Evolutionary conservation across 2,113 vertebrate genomes (phyloP).

Genomic region (Sinocyclocheilus maitianheensis): DNA sequence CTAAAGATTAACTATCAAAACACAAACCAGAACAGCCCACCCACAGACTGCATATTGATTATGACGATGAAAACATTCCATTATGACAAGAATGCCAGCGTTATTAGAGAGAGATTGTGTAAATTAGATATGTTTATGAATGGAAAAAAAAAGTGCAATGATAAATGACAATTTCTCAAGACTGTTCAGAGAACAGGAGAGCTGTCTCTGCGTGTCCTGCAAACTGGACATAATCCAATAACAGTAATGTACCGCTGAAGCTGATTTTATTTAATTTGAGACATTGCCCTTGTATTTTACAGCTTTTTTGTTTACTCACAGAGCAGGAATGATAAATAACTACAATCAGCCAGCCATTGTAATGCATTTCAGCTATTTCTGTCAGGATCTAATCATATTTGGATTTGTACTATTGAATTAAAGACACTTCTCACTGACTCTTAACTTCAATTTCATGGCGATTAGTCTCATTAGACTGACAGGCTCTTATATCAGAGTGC

Average conservation of each 20-base stretch:
- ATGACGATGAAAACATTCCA: background rate
- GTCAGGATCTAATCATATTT: constrained; percentile 40
- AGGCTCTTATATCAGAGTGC: constrained; percentile 36
- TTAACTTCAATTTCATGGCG: constrained; percentile 42
- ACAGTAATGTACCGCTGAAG: constrained; percentile 18
- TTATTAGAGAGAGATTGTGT: background rate
- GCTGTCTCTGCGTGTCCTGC: constrained; percentile 7
- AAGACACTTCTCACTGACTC: constrained; percentile 40
- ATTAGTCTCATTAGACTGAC: constrained; percentile 52
- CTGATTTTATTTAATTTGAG: constrained; percentile 34
- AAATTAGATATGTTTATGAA: background rate
- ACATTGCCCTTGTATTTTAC: constrained; percentile 21
- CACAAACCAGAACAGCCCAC: background rate
- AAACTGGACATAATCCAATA: constrained; percentile 32
- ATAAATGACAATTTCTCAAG: background rate
- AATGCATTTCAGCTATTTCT: constrained; percentile 41
- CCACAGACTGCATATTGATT: background rate
- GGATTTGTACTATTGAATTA: constrained; percentile 52
- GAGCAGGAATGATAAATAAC: constrained; percentile 14
- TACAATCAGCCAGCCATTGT: background rate
- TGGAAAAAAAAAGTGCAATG: background rate
- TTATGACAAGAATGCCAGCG: background rate
- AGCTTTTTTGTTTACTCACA: constrained; percentile 2
- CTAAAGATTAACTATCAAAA: constrained; percentile 27
- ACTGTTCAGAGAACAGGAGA: background rate